These are phyloP conservation scores for Drosophila longiperda DNA, from an alignment of 2,888 invertebrate species.

Conservation along the genomic window DNA sequence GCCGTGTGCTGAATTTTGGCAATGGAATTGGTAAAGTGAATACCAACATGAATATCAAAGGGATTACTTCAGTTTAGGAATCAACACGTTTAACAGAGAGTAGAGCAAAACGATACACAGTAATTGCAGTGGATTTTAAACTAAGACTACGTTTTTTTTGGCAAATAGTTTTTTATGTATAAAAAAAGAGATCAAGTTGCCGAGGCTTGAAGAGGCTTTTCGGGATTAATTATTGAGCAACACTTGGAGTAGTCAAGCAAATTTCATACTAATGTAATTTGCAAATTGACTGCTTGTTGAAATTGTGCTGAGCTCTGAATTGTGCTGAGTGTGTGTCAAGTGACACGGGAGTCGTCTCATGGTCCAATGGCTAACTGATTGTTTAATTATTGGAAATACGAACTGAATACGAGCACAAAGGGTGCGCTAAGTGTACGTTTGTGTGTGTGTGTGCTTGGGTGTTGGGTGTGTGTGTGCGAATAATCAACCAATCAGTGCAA, in stretches of 20 bases:
- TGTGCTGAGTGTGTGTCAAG: conserved; percentile 44
- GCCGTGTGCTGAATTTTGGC: conserved; percentile 19
- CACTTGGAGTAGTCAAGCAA: not conserved
- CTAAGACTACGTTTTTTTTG: not conserved
- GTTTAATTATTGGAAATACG: conserved; percentile 77
- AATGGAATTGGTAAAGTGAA: conserved; percentile 18
- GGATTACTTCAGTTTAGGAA: conserved; percentile 23
- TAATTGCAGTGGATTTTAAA: conserved; percentile 17
- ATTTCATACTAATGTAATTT: conserved; percentile 25
- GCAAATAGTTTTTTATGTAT: not conserved
- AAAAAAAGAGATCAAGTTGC: not conserved
- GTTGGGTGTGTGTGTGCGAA: not conserved
- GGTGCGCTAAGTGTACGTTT: conserved; percentile 14
- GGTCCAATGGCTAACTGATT: conserved; percentile 61
- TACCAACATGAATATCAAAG: conserved; percentile 12
- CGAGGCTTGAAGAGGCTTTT: not conserved
- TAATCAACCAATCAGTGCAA: conserved; percentile 69
- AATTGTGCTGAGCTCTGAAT: conserved; percentile 19
- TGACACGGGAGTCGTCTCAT: conserved; percentile 42
- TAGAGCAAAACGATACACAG: conserved; percentile 1
- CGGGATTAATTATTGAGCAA: not conserved
- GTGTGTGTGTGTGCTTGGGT: conserved; percentile 1
- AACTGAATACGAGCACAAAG: conserved; percentile 53
- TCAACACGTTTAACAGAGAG: conserved; percentile 13
- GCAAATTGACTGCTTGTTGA: conserved; percentile 34